phyloP scores from a whole-genome alignment of 1,140 invertebrate species.

The Papilio glaucus region DNA sequence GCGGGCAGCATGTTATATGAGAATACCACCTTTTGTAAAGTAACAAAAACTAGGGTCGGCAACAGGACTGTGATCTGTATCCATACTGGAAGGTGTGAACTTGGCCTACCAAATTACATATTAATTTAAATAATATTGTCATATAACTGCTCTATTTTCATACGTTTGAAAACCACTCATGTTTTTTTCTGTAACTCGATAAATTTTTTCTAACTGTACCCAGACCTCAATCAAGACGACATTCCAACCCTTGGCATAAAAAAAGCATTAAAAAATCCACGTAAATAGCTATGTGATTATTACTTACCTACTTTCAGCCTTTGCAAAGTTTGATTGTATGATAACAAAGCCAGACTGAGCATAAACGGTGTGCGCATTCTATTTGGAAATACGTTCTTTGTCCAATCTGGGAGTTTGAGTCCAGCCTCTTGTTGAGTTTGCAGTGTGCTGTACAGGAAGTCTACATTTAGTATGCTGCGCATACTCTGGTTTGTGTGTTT shows the following conservation, averaged over 20 bases:
- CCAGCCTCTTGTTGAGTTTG: conserved; percentile 88
- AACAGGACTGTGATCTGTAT: too few relatives aligned
- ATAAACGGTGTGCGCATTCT: conserved; percentile 87
- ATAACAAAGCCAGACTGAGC: conserved; percentile 87
- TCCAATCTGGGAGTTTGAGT: conserved; percentile 88
- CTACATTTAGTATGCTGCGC: conserved; percentile 86
- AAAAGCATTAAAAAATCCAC: background rate
- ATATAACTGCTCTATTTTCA: too few relatives aligned
- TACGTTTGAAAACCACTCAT: too few relatives aligned
- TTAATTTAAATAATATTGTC: too few relatives aligned
- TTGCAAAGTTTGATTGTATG: conserved; percentile 88
- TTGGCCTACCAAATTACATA: too few relatives aligned
- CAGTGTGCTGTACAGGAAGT: conserved; percentile 89
- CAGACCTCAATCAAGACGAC: too few relatives aligned
- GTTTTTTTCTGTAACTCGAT: too few relatives aligned
- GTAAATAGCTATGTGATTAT: background rate
- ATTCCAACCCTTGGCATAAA: background rate
- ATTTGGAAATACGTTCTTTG: conserved; percentile 87
- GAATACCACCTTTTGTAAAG: too few relatives aligned
- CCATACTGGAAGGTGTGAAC: too few relatives aligned
- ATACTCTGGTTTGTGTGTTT: conserved; percentile 87
- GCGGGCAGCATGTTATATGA: too few relatives aligned
- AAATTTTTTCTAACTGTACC: too few relatives aligned
- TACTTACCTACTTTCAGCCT: conserved; percentile 87
- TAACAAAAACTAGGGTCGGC: too few relatives aligned